Evolutionary conservation across 1,140 invertebrate genomes (phyloP), one percentile per base, ranked within the genome.

Genomic region (Chironomus striatipennis): DNA sequence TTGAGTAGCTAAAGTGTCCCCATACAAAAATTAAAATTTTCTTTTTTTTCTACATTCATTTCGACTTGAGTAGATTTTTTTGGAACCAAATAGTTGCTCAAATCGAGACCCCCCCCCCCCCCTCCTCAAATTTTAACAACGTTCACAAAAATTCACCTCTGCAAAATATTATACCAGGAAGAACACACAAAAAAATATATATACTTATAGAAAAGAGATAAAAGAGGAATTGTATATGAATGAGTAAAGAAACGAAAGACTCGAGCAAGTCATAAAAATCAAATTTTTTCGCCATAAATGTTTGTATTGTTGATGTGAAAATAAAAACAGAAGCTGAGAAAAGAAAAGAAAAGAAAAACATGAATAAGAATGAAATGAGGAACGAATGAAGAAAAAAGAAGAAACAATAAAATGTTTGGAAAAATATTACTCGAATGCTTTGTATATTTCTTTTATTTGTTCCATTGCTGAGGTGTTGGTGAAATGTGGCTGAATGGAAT

Each of bases 241-340:
- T 57, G 12, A 57, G n/a, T n/a, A 15, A 15, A 57, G n/a, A 57
- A 57, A 57, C 8, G 15, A 57, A n/a, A 57, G n/a, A 57, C 47
- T 57, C 4, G 9, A 17, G 17, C n/a, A 70, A 70, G 65, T 17
- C 20, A 70, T 70, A 70, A 70, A 70, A 70, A 70, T 70, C 65
- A 70, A 70, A 70, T 70, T 70, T 70, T 70, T 70, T 70, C 65
- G 65, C 65, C 65, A 70, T 70, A 70, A 70, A 70, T 70, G 65
- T 70, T 70, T 70, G 20, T 70, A 70, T 70, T 70, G 65, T 70
- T 70, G 65, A 70, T 70, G 65, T 70, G 20, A 70, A 70, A 70
- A 70, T 20, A 70, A 70, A 70, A 70, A 70, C 17, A 70, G 65
- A 67, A 70, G 9, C 7, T 8, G 17, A 70, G n/a, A n/a, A n/a